phyloP scores from a whole-genome alignment of 2,797 vertebrate genomes.

The Pseudopleuronectes americanus region DNA sequence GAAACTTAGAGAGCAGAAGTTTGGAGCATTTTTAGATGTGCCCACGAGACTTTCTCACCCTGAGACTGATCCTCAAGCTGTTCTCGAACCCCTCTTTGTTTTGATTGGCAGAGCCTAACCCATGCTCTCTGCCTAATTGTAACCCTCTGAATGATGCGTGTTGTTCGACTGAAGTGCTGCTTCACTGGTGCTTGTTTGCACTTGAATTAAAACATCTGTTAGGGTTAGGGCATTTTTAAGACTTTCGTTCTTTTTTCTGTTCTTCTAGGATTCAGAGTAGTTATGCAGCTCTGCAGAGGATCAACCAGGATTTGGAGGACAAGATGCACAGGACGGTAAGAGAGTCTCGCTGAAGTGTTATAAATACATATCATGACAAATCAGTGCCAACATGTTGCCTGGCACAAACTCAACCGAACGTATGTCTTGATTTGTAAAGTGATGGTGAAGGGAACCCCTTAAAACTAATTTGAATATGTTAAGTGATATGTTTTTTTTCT shows the following conservation, averaged over 20 bases:
- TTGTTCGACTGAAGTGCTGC: slow-evolving; percentile 16
- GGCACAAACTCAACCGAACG: too few species aligned
- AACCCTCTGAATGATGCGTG: slow-evolving; percentile 21
- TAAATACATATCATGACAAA: not conserved
- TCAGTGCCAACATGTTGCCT: not conserved
- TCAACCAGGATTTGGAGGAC: slow-evolving; percentile 97
- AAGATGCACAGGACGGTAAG: slow-evolving; percentile 95
- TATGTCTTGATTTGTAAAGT: too few species aligned
- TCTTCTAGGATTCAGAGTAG: slow-evolving; percentile 93
- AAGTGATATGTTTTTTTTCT: not conserved
- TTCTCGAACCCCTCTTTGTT: slow-evolving; percentile 10
- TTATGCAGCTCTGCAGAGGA: slow-evolving; percentile 94
- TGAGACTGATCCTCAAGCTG: slow-evolving; percentile 7
- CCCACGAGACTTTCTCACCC: not conserved
- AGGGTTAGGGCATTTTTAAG: slow-evolving; percentile 16
- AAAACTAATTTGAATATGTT: too few species aligned
- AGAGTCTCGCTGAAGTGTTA: slow-evolving; percentile 10
- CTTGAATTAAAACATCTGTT: slow-evolving; percentile 15
- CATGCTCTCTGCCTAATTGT: not conserved
- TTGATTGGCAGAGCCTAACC: slow-evolving; percentile 6
- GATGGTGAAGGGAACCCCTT: too few species aligned
- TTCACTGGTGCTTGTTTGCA: slow-evolving; percentile 9
- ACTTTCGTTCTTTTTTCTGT: slow-evolving; percentile 8
- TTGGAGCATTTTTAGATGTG: not conserved
- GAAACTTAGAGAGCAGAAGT: slow-evolving; percentile 4